phyloP scores from a whole-genome alignment of 2,113 vertebrate genomes.

The Mormyrus lacerda region DNA sequence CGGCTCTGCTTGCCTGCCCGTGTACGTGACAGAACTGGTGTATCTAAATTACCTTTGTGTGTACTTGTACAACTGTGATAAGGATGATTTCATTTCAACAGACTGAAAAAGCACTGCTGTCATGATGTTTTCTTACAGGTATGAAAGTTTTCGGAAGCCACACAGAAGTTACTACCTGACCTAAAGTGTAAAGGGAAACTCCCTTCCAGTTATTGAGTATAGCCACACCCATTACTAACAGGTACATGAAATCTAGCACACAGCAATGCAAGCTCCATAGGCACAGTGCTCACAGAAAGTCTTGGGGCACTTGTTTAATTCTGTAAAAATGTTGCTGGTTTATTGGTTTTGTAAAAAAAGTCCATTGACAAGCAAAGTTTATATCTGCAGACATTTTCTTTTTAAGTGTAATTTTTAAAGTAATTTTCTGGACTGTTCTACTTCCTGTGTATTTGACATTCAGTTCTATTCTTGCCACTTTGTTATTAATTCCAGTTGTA shows the following conservation, averaged over 20 bases:
- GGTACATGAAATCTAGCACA: background rate
- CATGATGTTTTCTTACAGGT: background rate
- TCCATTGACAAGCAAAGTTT: background rate
- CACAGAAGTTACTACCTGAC: background rate
- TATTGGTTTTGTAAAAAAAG: background rate
- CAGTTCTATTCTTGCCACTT: background rate
- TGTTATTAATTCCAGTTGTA: background rate
- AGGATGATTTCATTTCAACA: background rate
- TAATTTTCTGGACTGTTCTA: background rate
- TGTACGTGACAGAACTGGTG: too few species aligned
- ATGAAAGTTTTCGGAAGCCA: background rate
- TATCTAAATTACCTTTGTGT: background rate
- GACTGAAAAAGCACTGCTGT: background rate
- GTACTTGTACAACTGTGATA: background rate
- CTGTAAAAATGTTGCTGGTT: background rate
- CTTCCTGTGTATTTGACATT: too few species aligned
- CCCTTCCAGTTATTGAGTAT: background rate
- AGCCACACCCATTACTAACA: background rate
- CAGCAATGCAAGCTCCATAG: background rate
- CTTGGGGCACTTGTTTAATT: background rate
- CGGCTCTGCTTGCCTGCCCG: too few species aligned
- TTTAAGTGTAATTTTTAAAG: background rate
- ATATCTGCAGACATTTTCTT: background rate
- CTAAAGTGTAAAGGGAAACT: background rate
- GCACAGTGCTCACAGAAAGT: background rate